Conservation (phyloP, 1,140 invertebrate species). For the Drosophila kepulauana region DNA sequence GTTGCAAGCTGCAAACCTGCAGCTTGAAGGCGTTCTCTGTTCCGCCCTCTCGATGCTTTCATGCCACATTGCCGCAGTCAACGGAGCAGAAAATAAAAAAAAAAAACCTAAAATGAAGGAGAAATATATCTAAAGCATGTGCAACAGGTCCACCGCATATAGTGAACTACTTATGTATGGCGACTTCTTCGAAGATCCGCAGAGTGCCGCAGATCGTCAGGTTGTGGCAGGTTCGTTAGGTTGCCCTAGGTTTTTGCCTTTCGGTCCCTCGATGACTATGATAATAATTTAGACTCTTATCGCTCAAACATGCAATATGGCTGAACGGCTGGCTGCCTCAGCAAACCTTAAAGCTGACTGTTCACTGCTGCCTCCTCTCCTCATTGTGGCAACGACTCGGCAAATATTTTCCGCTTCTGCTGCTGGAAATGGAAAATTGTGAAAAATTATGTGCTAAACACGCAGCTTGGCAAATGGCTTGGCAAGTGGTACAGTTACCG, state of each 20-base stretch:
- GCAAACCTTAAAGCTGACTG: not conserved
- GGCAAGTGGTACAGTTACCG: conserved; percentile 63
- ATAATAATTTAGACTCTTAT: conserved; percentile 82
- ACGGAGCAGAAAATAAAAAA: conserved; percentile 73
- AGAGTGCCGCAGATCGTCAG: conserved; percentile 6
- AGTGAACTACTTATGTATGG: not conserved
- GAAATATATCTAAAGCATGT: not conserved
- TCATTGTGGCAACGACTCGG: conserved; percentile 19
- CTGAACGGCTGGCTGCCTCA: conserved; percentile 46
- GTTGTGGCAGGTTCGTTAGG: conserved; percentile 2
- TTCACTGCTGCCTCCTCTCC: conserved; percentile 12
- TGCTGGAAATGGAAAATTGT: conserved; percentile 66
- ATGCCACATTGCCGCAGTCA: conserved; percentile 57
- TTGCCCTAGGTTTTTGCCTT: not conserved
- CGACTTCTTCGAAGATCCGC: conserved; percentile 23
- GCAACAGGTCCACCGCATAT: conserved; percentile 37
- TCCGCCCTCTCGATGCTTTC: conserved; percentile 32
- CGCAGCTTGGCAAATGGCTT: conserved; percentile 47
- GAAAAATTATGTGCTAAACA: conserved; percentile 74
- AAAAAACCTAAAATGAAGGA: conserved; percentile 19
- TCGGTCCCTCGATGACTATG: conserved; percentile 56
- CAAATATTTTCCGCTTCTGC: conserved; percentile 66
- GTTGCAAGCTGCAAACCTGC: conserved; percentile 41
- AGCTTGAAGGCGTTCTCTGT: conserved; percentile 19
- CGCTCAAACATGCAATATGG: conserved; percentile 75